Conservation (phyloP, 2,797 vertebrate species). For the Lates japonicus region DNA sequence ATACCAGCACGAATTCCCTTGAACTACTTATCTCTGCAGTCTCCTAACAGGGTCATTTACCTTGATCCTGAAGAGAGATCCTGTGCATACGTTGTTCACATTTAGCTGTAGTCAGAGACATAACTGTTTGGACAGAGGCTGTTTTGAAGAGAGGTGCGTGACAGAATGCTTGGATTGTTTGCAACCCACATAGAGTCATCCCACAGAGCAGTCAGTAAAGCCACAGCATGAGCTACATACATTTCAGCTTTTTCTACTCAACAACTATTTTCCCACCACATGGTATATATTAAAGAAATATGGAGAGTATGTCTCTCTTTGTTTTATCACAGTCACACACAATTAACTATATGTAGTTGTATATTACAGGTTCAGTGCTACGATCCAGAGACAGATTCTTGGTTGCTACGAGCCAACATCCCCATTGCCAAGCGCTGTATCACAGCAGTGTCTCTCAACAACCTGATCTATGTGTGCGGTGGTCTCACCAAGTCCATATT, state of each 20-base stretch:
- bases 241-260: slow-evolving; percentile 3
- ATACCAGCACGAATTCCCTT: not conserved
- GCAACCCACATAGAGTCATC: slow-evolving; percentile 19
- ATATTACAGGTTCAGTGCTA: slow-evolving; percentile 94
- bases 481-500: slow-evolving; percentile 97
- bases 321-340: not conserved
- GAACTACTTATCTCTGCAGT: slow-evolving; percentile 19
- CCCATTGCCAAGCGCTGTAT: slow-evolving; percentile 98
- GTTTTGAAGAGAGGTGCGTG: slow-evolving; percentile 41
- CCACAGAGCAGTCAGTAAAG: slow-evolving; percentile 30
- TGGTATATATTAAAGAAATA: not conserved
- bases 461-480: slow-evolving; percentile 95
- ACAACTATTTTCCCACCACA: slow-evolving; percentile 2
- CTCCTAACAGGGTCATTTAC: slow-evolving; percentile 9
- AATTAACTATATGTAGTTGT: slow-evolving; percentile 23
- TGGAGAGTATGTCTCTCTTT: not conserved
- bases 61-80: not conserved
- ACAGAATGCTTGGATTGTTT: slow-evolving; percentile 45
- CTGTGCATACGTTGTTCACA: slow-evolving; percentile 5
- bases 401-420: slow-evolving; percentile 94
- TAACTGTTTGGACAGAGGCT: slow-evolving; percentile 13
- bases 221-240: not conserved
- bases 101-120: slow-evolving; percentile 18
- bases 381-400: slow-evolving; percentile 92
- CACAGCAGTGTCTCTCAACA: slow-evolving; percentile 96